Evolutionary conservation across 2,797 vertebrate species (phyloP).

Genomic region (Neosilurus hyrtlii): DNA sequence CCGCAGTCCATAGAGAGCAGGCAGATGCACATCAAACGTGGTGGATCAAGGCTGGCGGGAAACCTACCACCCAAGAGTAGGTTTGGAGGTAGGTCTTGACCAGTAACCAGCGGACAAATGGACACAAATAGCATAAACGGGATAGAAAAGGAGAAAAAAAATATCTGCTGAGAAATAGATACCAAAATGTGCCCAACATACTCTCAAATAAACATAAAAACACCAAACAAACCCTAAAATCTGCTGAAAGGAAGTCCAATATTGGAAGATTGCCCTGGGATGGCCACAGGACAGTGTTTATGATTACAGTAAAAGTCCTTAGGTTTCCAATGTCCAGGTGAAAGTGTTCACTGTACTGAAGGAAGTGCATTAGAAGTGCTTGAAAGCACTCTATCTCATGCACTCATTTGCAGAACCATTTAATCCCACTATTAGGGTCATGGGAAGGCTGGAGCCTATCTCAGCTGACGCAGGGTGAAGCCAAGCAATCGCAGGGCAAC

Average conservation of each 20-base stretch:
- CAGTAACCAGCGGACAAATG: neutral
- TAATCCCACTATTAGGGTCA: no score
- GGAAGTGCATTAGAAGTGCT: no score
- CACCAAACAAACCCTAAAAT: neutral
- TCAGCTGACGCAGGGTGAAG: no score
- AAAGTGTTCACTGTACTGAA: neutral
- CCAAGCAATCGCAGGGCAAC: no score
- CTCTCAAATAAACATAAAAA: neutral
- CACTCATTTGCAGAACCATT: no score
- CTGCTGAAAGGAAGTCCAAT: neutral
- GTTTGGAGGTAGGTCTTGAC: neutral
- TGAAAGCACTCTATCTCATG: neutral
- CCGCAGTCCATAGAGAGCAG: neutral
- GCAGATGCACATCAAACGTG: neutral
- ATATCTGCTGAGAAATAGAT: neutral
- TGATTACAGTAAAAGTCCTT: neutral
- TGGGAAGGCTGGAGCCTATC: no score
- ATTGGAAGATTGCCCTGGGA: neutral
- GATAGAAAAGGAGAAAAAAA: neutral
- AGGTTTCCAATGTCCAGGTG: neutral
- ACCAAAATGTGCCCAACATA: neutral
- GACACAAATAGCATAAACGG: neutral
- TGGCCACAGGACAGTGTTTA: neutral
- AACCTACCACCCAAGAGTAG: neutral
- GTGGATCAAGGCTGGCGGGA: neutral